Evolutionary conservation across 2,888 invertebrate genomes (phyloP).

Genomic region (Notocelia uddmanniana): DNA sequence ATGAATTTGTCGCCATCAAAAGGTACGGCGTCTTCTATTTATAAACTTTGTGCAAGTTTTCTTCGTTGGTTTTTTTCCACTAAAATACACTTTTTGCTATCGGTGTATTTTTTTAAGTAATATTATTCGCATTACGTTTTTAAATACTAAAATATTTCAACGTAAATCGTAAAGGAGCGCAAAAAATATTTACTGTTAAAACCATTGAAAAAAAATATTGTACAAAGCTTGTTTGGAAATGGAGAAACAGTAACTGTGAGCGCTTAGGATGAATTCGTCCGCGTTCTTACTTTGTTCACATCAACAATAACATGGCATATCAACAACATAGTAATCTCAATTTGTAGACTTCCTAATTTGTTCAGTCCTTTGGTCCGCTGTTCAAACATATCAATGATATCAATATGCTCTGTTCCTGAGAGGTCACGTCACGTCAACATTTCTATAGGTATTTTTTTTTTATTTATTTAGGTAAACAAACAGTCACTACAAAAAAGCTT

Average conservation of each 20-base stretch:
- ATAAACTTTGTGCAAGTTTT: not conserved
- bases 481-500: too few species aligned
- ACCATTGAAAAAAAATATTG: not conserved
- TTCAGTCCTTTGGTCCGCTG: too few species aligned
- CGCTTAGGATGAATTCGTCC: not conserved
- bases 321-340: too few species aligned
- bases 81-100: not conserved
- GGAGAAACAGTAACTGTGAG: not conserved
- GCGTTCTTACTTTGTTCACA: too few species aligned
- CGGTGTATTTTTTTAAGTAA: too few species aligned
- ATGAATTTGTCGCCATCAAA: conserved; percentile 7
- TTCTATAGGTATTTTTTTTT: too few species aligned
- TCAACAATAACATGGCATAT: too few species aligned
- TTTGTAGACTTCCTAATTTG: too few species aligned
- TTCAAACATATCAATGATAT: too few species aligned
- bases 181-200: not conserved
- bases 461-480: too few species aligned
- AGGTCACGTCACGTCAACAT: too few species aligned
- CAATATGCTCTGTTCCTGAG: too few species aligned
- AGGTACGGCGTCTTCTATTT: not conserved
- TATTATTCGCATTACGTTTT: not conserved
- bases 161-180: not conserved
- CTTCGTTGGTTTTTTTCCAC: not conserved
- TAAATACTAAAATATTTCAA: not conserved
- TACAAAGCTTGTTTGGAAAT: not conserved